Evolutionary conservation across 2,797 vertebrate genomes (phyloP).

Genomic region (Distichodus sexfasciatus): DNA sequence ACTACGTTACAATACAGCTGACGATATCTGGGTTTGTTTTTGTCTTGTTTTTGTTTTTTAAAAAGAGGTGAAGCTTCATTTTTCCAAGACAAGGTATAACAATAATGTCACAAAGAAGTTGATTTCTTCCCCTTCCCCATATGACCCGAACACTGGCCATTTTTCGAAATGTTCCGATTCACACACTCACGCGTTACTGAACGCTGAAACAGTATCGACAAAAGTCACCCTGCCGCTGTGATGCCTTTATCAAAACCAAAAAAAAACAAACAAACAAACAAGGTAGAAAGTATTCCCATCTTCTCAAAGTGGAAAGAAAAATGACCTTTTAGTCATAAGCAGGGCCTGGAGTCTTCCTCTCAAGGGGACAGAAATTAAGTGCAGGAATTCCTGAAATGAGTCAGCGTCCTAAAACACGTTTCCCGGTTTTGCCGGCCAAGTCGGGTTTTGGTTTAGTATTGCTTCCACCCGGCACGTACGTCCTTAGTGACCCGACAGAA

Average conservation of each 20-base stretch:
- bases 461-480: slow-evolving; percentile 5
- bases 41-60: too few relatives aligned
- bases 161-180: slow-evolving; percentile 27
- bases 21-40: slow-evolving; percentile 16
- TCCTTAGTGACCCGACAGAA: slow-evolving; percentile 2
- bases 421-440: neutral
- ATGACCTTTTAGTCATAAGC: slow-evolving; percentile 10
- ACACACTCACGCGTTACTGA: slow-evolving; percentile 36
- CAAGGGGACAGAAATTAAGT: neutral
- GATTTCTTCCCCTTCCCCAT: neutral
- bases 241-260: neutral
- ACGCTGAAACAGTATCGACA: slow-evolving; percentile 11
- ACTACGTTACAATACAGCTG: slow-evolving; percentile 41
- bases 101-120: neutral
- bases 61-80: slow-evolving; percentile 20
- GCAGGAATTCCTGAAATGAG: slow-evolving; percentile 39
- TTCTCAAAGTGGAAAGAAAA: slow-evolving; percentile 9
- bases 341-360: slow-evolving; percentile 1
- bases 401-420: slow-evolving; percentile 20
- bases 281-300: slow-evolving; percentile 9
- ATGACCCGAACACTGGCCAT: slow-evolving; percentile 7
- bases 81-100: slow-evolving; percentile 19
- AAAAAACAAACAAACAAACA: neutral
- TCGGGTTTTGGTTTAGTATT: slow-evolving; percentile 3
- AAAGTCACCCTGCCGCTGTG: slow-evolving; percentile 19